Evolutionary conservation across 1,140 invertebrate genomes (phyloP), one percentile per base, ranked within the genome.

Genomic region (Sminthurides bifidus): DNA sequence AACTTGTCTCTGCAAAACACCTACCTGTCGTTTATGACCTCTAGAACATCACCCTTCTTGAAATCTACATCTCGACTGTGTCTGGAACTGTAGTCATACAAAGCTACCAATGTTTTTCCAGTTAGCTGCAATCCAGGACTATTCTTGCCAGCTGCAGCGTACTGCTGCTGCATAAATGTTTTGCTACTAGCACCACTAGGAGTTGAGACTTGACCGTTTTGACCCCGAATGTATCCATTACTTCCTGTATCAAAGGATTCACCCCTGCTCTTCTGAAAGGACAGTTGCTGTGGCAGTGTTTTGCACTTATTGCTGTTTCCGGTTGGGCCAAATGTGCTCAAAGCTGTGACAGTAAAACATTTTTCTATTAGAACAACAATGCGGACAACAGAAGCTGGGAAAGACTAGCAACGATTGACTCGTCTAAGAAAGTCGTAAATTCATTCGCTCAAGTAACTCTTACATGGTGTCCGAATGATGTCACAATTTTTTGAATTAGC

Each of bases 31-130:
- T 88, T 86, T 52, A 92, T 72, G 27, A 92, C 82, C 68, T 92
- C 85, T 81, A 92, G 85, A 26, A 84, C 79, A 71, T 92, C 89
- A 54, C 91, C 89, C 72, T 91, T 92, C 63, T 84, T 76, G 73
- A 95, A 94, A 58, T 85, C 88, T 35, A 94, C 82, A 74, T 94
- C 92, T 33, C 85, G 84, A 65, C 83, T 84, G 67, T 92, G 87
- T 55, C 89, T 77, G 3, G 89, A 88, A 56, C 84, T 83, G 74
- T 94, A 95, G 68, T 85, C 83, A 73, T 92, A 94, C 51, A 94
- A 75, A 54, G 87, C 91, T 51, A 94, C 84, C 29, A 94, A 87
- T 31, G 91, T 82, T 66, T 80, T 77, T 29, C 61, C 61, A n/a
- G 56, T 54, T 21, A 60, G 24, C 38, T 33, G 26, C 19, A 56